These are phyloP conservation scores for Oreonectes daqikongensis DNA, from an alignment of 2,797 vertebrate genomes.

Conservation along the genomic window DNA sequence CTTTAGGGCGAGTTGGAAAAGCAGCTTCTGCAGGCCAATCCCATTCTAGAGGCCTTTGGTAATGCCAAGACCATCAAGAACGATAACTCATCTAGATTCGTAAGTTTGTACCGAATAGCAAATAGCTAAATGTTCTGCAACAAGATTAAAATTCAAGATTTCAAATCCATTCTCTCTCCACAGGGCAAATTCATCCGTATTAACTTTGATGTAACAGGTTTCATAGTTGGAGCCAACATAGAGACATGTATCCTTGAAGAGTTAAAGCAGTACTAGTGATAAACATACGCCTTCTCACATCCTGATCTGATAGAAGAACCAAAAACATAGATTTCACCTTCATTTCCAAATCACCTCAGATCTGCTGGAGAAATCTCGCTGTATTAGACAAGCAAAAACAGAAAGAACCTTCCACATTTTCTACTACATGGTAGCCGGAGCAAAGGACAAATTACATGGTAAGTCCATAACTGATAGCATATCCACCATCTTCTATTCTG, in stretches of 20 bases:
- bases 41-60: slow-evolving; percentile 96
- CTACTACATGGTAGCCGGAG: slow-evolving; percentile 92
- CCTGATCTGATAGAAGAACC: not conserved
- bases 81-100: slow-evolving; percentile 96
- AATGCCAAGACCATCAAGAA: slow-evolving; percentile 99
- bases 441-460: slow-evolving; percentile 82
- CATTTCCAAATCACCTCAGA: slow-evolving; percentile 73
- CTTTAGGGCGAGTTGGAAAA: slow-evolving; percentile 94
- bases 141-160: not conserved
- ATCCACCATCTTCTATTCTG: not conserved
- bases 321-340: slow-evolving; percentile 42
- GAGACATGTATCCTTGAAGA: slow-evolving; percentile 93
- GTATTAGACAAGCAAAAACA: slow-evolving; percentile 89
- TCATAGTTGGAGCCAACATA: slow-evolving; percentile 92
- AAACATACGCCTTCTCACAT: not conserved
- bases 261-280: not conserved
- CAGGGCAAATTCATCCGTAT: slow-evolving; percentile 99
- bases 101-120: too few species aligned
- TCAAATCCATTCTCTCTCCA: slow-evolving; percentile 37
- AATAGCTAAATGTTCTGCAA: too few species aligned
- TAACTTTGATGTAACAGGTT: slow-evolving; percentile 97
- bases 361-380: slow-evolving; percentile 95
- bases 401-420: slow-evolving; percentile 96
- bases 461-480: not conserved
- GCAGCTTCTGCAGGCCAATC: slow-evolving; percentile 95